Evolutionary conservation across 2,113 vertebrate species (phyloP).

Genomic region (Chauna torquata): DNA sequence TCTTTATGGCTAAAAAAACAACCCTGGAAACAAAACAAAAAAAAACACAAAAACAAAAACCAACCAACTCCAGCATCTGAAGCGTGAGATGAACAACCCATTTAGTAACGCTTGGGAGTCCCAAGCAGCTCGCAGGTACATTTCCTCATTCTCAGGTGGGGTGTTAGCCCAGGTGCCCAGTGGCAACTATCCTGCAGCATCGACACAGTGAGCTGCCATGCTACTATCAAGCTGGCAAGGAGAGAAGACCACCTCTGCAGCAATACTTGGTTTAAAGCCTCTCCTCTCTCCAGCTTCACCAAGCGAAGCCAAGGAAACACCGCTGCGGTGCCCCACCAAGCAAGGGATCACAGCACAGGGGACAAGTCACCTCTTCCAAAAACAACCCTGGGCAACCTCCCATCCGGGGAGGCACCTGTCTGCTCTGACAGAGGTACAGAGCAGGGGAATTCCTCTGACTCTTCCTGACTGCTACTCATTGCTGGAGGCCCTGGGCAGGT

Average conservation of each 20-base stretch:
- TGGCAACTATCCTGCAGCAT: neutral
- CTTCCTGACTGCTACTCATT: neutral
- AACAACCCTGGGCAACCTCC: neutral
- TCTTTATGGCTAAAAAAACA: neutral
- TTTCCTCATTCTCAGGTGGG: neutral
- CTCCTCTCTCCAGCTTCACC: neutral
- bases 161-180: neutral
- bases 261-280: neutral
- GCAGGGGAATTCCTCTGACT: neutral
- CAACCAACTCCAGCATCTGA: neutral
- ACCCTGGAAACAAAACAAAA: neutral
- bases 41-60: neutral
- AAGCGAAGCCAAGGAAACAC: neutral
- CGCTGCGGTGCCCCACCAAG: neutral
- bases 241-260: neutral
- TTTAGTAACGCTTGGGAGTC: neutral
- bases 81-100: neutral
- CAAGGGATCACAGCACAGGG: neutral
- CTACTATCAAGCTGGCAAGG: neutral
- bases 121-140: neutral
- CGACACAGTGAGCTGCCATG: accelerated
- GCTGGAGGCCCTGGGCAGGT: neutral
- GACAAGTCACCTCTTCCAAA: neutral
- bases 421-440: neutral
- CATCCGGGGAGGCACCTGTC: neutral